Evolutionary conservation across 2,888 invertebrate species (phyloP).

Genomic region (Erebia aethiops): DNA sequence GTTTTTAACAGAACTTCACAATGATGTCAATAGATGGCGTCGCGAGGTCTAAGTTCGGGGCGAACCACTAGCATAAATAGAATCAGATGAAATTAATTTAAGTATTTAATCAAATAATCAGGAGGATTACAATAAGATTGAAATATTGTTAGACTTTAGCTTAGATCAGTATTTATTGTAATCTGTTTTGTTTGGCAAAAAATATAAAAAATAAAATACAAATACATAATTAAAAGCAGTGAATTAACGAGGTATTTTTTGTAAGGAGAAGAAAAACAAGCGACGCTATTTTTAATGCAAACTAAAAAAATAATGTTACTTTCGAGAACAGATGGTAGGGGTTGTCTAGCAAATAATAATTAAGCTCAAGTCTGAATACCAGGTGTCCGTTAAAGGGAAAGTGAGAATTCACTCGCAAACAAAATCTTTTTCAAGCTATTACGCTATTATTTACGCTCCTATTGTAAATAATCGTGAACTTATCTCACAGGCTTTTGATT

Average conservation of each 20-base stretch:
- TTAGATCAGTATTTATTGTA: too few species aligned
- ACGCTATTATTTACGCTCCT: slow-evolving; percentile 35
- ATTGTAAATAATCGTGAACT: slow-evolving; percentile 27
- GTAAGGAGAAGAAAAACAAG: not conserved
- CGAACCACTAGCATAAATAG: not conserved
- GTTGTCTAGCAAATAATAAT: slow-evolving; percentile 55
- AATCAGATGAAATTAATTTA: not conserved
- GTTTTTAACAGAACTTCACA: too few species aligned
- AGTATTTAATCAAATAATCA: too few species aligned
- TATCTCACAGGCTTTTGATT: slow-evolving; percentile 7
- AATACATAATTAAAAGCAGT: too few species aligned
- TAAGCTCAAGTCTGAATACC: slow-evolving; percentile 53
- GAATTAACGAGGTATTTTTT: not conserved
- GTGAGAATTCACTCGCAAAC: slow-evolving; percentile 60
- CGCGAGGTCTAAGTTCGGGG: too few species aligned
- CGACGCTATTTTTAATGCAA: not conserved
- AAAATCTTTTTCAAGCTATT: slow-evolving; percentile 33
- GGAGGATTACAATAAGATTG: too few species aligned
- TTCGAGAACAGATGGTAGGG: slow-evolving; percentile 52
- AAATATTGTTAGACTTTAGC: too few species aligned
- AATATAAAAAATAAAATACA: too few species aligned
- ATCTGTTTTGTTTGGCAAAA: too few species aligned
- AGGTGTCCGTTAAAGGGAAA: slow-evolving; percentile 61
- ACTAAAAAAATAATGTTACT: not conserved
- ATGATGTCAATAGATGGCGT: too few species aligned